These are phyloP conservation scores for Catamblyrhynchus diadema DNA, from an alignment of 2,797 vertebrate genomes.

Conservation along the genomic window DNA sequence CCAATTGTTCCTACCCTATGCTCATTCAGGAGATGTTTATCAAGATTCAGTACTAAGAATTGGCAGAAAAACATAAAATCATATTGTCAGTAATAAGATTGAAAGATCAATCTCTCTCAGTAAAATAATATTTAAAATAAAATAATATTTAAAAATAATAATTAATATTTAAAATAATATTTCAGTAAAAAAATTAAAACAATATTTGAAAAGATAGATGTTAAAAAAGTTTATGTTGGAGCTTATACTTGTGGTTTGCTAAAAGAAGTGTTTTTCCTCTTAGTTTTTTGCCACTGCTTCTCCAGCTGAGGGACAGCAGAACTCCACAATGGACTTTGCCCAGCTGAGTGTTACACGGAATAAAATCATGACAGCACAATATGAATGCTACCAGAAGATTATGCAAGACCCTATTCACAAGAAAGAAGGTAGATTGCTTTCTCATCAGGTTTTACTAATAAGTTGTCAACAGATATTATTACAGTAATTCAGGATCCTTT, in stretches of 20 bases:
- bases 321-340: not conserved
- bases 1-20: not conserved
- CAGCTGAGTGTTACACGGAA: conserved; percentile 83
- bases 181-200: too few relatives aligned
- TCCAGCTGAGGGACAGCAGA: conserved; percentile 46
- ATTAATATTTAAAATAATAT: not conserved
- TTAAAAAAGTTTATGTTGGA: not conserved
- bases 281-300: conserved; percentile 78
- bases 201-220: not conserved
- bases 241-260: not conserved
- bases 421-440: conserved; percentile 78
- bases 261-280: not conserved
- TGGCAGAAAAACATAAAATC: not conserved
- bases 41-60: not conserved
- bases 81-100: not conserved
- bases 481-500: not conserved
- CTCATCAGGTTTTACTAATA: not conserved
- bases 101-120: not conserved
- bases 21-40: not conserved
- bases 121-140: not conserved
- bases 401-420: conserved; percentile 80
- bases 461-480: not conserved
- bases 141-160: not conserved
- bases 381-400: conserved; percentile 97
- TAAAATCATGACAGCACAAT: conserved; percentile 95